Evolutionary conservation across 2,113 vertebrate species (phyloP), one percentile per base, ranked within the genome.

Genomic region (Propithecus coquereli): DNA sequence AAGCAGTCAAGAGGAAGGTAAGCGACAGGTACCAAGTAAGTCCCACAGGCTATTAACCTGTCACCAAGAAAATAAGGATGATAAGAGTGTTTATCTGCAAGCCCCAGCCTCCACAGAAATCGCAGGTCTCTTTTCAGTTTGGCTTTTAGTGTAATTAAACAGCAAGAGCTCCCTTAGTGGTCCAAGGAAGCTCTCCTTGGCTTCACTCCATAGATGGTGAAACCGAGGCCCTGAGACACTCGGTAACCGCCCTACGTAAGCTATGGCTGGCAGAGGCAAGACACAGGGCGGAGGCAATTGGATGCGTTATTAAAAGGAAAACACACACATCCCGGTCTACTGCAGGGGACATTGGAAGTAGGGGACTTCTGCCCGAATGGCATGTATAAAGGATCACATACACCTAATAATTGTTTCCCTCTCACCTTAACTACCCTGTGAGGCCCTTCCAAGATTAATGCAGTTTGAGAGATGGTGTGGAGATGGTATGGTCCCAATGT

Each of bases 1-100:
- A 97, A 94, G 40, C 23, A 40, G 92, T 95, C 90, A 94, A 96
- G 85, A 89, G 32, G 52, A 95, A 93, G 70, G 79, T 83, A 94
- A 96, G 47, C 91, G 96, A 96, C 89, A 97, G 79, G 50, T 73
- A 91, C 77, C 92, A 86, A 97, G 85, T 54, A 63, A 93, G 65
- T 95, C 87, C 74, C 94, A 91, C 8, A 90, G 94, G 93, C 93
- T 97, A 86, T 71, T 90, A 96, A 95, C 40, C 74, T 95, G 89
- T 89, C 85, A 89, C 45, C 61, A 80, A 40, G 83, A 94, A 97
- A 91, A 83, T 79, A 74, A 94, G 54, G 25, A 94, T 83, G 77
- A 57, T 59, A 93, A 40, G 57, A 65, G 32, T 80, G 90, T 88
- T 27, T 84, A 71, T 81, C 93, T 63, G 34, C 43, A 96, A 94